Conservation (phyloP, 2,888 invertebrate species). For the Acholoe squamosa region DNA sequence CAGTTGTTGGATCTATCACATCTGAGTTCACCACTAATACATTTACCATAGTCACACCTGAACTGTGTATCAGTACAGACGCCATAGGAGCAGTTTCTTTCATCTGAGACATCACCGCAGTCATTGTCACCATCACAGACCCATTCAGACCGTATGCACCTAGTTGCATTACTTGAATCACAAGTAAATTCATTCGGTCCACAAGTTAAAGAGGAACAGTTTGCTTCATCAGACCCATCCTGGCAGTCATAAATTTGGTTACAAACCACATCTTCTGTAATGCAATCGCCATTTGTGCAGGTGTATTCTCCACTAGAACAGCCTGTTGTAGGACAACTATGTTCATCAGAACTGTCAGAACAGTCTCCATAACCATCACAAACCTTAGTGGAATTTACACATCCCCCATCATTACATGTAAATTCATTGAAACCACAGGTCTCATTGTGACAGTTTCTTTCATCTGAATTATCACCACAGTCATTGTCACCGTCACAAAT, state of each 20-base stretch:
- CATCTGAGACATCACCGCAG: neutral
- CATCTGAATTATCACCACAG: neutral
- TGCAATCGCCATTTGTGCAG: neutral
- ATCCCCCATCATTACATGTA: neutral
- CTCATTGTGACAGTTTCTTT: neutral
- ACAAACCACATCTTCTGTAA: neutral
- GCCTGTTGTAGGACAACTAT: neutral
- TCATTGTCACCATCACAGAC: neutral
- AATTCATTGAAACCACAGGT: neutral
- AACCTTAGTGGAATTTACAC: neutral
- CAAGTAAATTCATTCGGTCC: neutral
- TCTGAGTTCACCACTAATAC: too few relatives aligned
- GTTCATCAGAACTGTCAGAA: neutral
- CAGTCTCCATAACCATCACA: neutral
- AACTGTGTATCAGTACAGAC: neutral
- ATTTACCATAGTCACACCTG: neutral
- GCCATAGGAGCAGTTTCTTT: neutral
- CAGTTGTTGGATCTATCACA: too few relatives aligned
- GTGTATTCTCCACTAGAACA: neutral
- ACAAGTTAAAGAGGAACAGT: too few relatives aligned
- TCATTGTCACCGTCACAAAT: neutral
- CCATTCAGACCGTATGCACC: neutral
- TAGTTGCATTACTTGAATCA: neutral
- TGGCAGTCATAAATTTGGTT: too few relatives aligned
- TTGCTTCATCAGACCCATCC: too few relatives aligned